phyloP scores from a whole-genome alignment of 1,140 invertebrate genomes.

The Drosophila bocqueti region DNA sequence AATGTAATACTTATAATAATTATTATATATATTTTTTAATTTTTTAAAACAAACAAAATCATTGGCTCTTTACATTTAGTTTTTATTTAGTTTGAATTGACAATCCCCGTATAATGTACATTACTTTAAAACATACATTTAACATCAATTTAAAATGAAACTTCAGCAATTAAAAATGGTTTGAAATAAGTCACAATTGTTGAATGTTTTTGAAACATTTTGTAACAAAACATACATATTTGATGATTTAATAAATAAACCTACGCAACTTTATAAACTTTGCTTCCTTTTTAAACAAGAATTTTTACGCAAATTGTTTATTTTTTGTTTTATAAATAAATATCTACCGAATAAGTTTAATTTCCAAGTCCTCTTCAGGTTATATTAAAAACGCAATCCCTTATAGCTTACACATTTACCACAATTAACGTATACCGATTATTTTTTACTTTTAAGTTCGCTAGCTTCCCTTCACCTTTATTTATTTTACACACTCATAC shows the following conservation, averaged over 20 bases:
- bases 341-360: not conserved
- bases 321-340: not conserved
- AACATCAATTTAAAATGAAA: not conserved
- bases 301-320: not conserved
- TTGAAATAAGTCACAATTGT: not conserved
- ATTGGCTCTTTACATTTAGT: not conserved
- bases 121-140: not conserved
- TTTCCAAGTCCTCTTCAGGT: not conserved
- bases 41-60: not conserved
- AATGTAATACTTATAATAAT: too few relatives aligned
- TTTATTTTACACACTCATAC: conserved; percentile 23
- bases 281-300: too few relatives aligned
- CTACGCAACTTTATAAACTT: not conserved
- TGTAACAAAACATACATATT: not conserved
- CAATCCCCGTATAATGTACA: conserved; percentile 4
- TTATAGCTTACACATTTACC: not conserved
- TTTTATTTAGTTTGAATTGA: conserved; percentile 7
- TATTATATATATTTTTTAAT: too few relatives aligned
- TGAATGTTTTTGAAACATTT: not conserved
- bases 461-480: not conserved
- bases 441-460: not conserved
- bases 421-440: not conserved
- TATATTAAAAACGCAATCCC: not conserved
- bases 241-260: not conserved
- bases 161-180: not conserved